Conservation (phyloP, 2,888 invertebrate genomes). For the Gonocerus acuteangulatus region DNA sequence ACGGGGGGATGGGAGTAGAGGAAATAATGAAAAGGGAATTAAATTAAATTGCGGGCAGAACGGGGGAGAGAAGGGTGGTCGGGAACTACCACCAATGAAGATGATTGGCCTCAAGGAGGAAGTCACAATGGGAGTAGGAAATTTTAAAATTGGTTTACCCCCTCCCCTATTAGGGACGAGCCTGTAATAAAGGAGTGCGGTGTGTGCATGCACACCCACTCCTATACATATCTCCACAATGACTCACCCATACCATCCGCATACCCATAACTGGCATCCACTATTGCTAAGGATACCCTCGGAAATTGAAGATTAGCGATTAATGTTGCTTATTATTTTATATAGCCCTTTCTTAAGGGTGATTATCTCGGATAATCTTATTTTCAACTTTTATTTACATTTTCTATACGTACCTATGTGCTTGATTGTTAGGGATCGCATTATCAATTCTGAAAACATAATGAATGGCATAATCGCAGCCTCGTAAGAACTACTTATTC, state of each 20-base stretch:
- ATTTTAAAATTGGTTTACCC: conserved; percentile 29
- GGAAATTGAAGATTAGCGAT: too few relatives aligned
- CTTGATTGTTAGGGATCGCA: too few relatives aligned
- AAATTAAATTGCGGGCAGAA: conserved; percentile 29
- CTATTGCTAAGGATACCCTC: too few relatives aligned
- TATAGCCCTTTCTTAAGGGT: too few relatives aligned
- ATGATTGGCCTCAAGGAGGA: conserved; percentile 28
- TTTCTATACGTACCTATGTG: too few relatives aligned
- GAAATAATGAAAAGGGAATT: conserved; percentile 18
- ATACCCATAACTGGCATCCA: background rate
- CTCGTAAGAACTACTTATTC: too few relatives aligned
- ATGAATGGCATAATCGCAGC: too few relatives aligned
- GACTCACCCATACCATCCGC: background rate
- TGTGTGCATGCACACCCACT: background rate
- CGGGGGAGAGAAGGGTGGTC: conserved; percentile 10
- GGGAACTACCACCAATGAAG: conserved; percentile 19
- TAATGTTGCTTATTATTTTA: too few relatives aligned
- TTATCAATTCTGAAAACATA: too few relatives aligned
- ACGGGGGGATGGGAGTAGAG: conserved; percentile 1
- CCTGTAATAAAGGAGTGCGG: too few relatives aligned
- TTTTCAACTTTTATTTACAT: too few relatives aligned
- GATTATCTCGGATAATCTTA: too few relatives aligned
- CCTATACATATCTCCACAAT: conserved; percentile 13
- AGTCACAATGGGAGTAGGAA: conserved; percentile 25
- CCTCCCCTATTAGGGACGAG: background rate